phyloP scores from a whole-genome alignment of 2,797 vertebrate species.

The Picus viridis region DNA sequence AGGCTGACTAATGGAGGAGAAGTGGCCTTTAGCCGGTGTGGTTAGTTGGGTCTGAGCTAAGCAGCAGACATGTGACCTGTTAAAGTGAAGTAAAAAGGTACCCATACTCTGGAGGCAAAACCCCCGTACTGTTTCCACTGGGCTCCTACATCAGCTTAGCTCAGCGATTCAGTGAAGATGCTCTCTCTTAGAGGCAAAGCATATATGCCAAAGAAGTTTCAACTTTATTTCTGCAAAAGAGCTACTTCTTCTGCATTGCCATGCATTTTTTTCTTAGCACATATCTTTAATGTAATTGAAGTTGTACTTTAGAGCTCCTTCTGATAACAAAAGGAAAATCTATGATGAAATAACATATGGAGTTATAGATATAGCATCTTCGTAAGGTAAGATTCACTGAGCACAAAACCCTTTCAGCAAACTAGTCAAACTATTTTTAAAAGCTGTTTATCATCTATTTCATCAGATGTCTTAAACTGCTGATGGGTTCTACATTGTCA shows the following conservation, averaged over 20 bases:
- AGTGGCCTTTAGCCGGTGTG: background rate
- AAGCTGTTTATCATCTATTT: conserved; percentile 51
- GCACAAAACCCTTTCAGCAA: background rate
- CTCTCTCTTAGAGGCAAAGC: background rate
- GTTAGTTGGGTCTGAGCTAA: background rate
- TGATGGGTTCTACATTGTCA: conserved; percentile 33
- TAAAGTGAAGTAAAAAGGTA: background rate
- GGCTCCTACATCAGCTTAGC: background rate
- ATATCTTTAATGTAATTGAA: conserved; percentile 6
- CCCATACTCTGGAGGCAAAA: background rate
- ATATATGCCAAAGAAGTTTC: background rate
- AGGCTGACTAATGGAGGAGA: background rate
- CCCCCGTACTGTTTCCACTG: background rate
- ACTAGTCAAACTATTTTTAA: conserved; percentile 28
- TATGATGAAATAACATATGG: conserved; percentile 10
- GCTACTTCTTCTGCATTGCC: background rate
- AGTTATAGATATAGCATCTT: conserved; percentile 22
- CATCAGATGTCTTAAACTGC: conserved; percentile 17
- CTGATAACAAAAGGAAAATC: background rate
- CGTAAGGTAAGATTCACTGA: background rate
- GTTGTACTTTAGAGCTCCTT: background rate
- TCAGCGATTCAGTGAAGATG: background rate
- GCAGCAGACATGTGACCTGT: background rate
- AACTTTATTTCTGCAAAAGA: background rate
- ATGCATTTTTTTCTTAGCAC: background rate